Percentiles rank a stretch among this genome's conserved stretches.
Evolutionary conservation across 1,140 invertebrate genomes (phyloP).

Genomic region (Vanessa atalanta): DNA sequence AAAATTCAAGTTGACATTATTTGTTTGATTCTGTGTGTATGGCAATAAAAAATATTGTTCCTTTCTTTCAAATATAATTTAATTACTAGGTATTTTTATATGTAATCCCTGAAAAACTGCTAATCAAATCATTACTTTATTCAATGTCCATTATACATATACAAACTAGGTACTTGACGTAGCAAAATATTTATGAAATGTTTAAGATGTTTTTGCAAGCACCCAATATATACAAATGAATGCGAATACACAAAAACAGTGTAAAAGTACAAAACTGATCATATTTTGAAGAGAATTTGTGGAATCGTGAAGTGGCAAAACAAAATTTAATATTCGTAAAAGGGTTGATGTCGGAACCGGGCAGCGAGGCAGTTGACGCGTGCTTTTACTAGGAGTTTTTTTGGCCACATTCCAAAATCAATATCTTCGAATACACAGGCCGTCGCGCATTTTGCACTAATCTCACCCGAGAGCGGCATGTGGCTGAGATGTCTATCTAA

Average conservation of each 20-base stretch:
- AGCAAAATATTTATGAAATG: not conserved
- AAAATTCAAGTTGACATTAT: too few relatives aligned
- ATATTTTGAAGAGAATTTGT: slow-evolving; percentile 69
- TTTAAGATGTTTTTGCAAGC: not conserved
- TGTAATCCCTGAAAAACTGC: too few relatives aligned
- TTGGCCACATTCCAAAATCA: slow-evolving; percentile 80
- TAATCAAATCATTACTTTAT: too few relatives aligned
- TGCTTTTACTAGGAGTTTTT: slow-evolving; percentile 76
- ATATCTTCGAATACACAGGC: slow-evolving; percentile 77
- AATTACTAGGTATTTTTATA: too few relatives aligned
- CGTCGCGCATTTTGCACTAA: slow-evolving; percentile 76
- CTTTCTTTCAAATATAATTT: too few relatives aligned
- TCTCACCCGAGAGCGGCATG: slow-evolving; percentile 56
- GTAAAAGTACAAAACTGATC: slow-evolving; percentile 53
- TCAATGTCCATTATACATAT: too few relatives aligned
- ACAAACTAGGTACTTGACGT: too few relatives aligned
- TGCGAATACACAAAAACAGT: slow-evolving; percentile 3
- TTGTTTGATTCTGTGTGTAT: too few relatives aligned
- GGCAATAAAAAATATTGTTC: too few relatives aligned
- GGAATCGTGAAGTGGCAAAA: slow-evolving; percentile 78
- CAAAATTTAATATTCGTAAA: slow-evolving; percentile 81
- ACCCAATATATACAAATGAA: slow-evolving; percentile 8
- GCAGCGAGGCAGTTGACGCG: slow-evolving; percentile 77
- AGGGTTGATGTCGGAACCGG: slow-evolving; percentile 75
- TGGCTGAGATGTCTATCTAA: slow-evolving; percentile 44